phyloP scores from a whole-genome alignment of 1,140 invertebrate genomes.

The Magallana ariakensis region DNA sequence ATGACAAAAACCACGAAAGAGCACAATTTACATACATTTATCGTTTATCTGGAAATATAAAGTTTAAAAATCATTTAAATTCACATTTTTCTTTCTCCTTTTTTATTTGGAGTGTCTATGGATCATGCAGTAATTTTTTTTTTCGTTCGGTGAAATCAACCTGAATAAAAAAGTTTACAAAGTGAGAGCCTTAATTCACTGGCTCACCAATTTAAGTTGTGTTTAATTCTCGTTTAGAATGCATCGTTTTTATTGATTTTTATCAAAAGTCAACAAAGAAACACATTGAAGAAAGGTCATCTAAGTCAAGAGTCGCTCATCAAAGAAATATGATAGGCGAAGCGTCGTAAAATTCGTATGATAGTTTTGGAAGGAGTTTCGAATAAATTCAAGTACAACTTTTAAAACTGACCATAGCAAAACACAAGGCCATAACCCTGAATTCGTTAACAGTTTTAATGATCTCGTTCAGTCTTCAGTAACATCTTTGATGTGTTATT shows the following conservation, averaged over 20 bases:
- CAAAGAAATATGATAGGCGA: slow-evolving; percentile 14
- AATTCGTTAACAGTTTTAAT: background rate
- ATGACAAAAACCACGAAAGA: slow-evolving; percentile 3
- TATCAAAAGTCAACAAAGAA: slow-evolving; percentile 36
- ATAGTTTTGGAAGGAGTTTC: background rate
- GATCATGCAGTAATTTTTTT: background rate
- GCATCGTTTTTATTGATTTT: slow-evolving; percentile 34
- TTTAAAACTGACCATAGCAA: background rate
- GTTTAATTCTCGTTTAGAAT: slow-evolving; percentile 24
- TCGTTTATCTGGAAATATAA: background rate
- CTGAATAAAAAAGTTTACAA: too few species aligned
- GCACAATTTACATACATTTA: slow-evolving; percentile 26
- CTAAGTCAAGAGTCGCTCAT: slow-evolving; percentile 15
- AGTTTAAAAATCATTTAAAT: slow-evolving; percentile 18
- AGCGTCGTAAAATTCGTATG: slow-evolving; percentile 25
- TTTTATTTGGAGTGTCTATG: background rate
- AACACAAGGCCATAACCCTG: background rate
- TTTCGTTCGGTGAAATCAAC: too few species aligned
- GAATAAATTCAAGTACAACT: slow-evolving; percentile 17
- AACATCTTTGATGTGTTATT: slow-evolving; percentile 21
- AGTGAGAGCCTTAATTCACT: background rate
- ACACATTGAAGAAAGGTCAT: slow-evolving; percentile 1
- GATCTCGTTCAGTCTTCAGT: background rate
- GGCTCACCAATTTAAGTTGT: background rate
- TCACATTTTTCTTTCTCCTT: background rate